phyloP scores from a whole-genome alignment of 1,140 invertebrate genomes.

The Lanistes nyassanus region DNA sequence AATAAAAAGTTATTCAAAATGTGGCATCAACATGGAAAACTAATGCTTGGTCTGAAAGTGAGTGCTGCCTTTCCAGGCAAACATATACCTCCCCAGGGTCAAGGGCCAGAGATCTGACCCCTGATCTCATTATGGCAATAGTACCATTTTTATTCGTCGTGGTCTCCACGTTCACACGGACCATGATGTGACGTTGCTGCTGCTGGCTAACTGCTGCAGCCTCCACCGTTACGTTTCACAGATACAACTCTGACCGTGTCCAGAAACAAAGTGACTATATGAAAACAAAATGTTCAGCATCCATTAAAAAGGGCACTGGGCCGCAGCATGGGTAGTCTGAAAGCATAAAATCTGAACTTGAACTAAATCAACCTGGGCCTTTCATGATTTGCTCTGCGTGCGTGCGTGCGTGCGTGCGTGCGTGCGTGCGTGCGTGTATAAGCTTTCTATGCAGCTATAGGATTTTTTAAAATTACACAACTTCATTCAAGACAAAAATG shows the following conservation, averaged over 20 bases:
- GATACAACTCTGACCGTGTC: not conserved
- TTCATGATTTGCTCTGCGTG: not conserved
- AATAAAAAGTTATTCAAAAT: too few species aligned
- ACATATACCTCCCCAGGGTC: not conserved
- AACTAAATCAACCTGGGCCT: too few species aligned
- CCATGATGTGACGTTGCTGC: not conserved
- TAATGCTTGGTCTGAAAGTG: too few species aligned
- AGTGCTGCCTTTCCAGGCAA: too few species aligned
- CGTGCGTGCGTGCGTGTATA: not conserved
- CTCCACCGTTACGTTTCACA: not conserved
- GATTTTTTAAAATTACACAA: too few species aligned
- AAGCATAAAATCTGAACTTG: too few species aligned
- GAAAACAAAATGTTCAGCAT: too few species aligned
- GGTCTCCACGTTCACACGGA: not conserved
- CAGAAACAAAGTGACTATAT: not conserved
- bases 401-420: too few species aligned
- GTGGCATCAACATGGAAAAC: too few species aligned
- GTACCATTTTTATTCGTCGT: not conserved
- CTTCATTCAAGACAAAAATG: too few species aligned
- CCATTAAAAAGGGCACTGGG: too few species aligned
- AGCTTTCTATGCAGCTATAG: not conserved
- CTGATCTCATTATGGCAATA: not conserved
- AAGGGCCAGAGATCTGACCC: not conserved
- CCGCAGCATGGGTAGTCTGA: too few species aligned
- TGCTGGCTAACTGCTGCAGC: not conserved